These are phyloP conservation scores for Gonocerus acuteangulatus DNA, from an alignment of 2,888 invertebrate genomes.

Conservation along the genomic window DNA sequence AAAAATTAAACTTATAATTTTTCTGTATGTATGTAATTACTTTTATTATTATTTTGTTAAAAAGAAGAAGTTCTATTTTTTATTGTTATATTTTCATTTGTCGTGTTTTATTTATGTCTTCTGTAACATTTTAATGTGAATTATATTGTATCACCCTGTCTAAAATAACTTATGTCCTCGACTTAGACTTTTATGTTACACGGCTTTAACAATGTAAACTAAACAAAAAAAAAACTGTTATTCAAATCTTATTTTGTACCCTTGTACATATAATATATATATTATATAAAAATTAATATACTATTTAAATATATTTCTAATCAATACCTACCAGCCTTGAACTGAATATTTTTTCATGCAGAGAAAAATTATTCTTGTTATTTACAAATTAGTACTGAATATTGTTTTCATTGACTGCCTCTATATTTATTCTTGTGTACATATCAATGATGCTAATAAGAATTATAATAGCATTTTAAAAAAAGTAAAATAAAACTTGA, in stretches of 20 bases:
- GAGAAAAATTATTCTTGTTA: neutral
- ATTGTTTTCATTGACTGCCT: neutral
- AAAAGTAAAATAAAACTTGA: too few relatives aligned
- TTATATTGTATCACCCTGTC: neutral
- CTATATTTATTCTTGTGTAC: slow-evolving; percentile 1
- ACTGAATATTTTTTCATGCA: neutral
- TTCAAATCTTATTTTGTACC: neutral
- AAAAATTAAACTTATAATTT: neutral
- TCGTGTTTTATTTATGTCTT: neutral
- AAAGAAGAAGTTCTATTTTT: neutral
- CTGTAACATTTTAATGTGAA: neutral
- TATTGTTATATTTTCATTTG: neutral
- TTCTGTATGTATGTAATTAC: neutral
- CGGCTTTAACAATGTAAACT: neutral
- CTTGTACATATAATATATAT: slow-evolving; percentile 1
- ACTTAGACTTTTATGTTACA: neutral
- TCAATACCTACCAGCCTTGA: neutral
- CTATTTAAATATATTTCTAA: neutral
- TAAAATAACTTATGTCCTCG: neutral
- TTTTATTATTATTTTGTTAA: neutral
- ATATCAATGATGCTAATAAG: slow-evolving; percentile 1
- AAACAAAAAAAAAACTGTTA: neutral
- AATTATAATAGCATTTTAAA: too few relatives aligned
- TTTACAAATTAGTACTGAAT: neutral
- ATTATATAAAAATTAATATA: neutral